Percentiles rank a stretch among this genome's conserved stretches.
Conservation (phyloP, 2,113 vertebrate genomes). For the Baryphthengus martii region DNA sequence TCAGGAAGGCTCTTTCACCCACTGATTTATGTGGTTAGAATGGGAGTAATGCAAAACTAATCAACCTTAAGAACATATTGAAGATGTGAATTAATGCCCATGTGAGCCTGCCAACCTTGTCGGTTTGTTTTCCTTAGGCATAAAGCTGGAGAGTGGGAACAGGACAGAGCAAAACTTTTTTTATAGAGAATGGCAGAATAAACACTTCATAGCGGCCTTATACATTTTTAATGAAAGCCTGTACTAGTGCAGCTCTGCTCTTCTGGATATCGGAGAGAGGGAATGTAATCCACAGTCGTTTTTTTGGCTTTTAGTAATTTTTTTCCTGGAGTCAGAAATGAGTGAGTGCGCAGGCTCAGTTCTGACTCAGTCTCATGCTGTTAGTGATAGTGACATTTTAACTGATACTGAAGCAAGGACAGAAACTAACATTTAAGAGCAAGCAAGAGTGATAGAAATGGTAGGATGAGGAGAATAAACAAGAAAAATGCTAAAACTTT, state of each 20-base stretch:
- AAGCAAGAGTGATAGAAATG: conserved; percentile 18
- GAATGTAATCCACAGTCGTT: neutral
- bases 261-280: neutral
- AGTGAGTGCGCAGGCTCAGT: neutral
- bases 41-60: neutral
- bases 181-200: neutral
- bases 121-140: neutral
- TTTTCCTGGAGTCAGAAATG: neutral
- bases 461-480: neutral
- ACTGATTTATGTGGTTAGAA: neutral
- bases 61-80: neutral
- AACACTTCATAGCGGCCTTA: neutral
- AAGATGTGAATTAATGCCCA: neutral
- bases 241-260: neutral
- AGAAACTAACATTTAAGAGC: conserved; percentile 14
- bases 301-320: conserved; percentile 1
- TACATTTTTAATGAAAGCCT: neutral
- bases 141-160: neutral
- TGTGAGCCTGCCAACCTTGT: neutral
- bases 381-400: conserved; percentile 34
- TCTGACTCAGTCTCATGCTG: conserved; percentile 35
- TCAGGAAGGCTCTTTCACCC: neutral
- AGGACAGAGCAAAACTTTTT: neutral
- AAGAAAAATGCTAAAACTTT: neutral
- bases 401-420: neutral